A percentile compares a stretch with the other conserved stretches of the same genome.
These are phyloP conservation scores for Ormyrus labotus DNA, from an alignment of 2,888 invertebrate species.

Conservation along the genomic window DNA sequence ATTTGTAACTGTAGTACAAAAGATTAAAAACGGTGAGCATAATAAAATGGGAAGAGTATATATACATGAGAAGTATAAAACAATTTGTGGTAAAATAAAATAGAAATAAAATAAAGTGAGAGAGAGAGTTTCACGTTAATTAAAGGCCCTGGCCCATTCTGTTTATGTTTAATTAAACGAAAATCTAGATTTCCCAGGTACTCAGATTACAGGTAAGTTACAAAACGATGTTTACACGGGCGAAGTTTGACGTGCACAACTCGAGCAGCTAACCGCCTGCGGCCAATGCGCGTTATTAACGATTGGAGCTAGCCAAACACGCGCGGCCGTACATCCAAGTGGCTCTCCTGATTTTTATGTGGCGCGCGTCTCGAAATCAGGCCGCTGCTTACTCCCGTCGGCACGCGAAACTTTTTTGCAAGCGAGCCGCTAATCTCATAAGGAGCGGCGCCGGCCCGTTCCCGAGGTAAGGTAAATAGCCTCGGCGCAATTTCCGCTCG, in stretches of 20 bases:
- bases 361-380: constrained; percentile 3
- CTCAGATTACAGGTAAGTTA: not conserved
- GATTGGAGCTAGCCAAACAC: not conserved
- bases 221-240: constrained; percentile 17
- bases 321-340: not conserved
- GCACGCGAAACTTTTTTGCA: constrained; percentile 17
- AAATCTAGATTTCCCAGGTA: not conserved
- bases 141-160: not conserved
- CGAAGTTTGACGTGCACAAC: constrained; percentile 23
- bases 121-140: no score
- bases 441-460: not conserved
- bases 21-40: no score
- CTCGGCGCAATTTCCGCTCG: constrained; percentile 11
- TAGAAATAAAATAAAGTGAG: no score
- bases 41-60: no score
- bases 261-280: not conserved
- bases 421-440: constrained; percentile 37
- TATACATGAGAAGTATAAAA: no score
- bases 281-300: constrained; percentile 24
- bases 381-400: constrained; percentile 27
- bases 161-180: constrained; percentile 41
- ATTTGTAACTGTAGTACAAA: no score
- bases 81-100: no score
- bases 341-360: not conserved
- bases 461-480: no score